Base-by-base conservation (phyloP, 2,797 vertebrate species). In the Xyrichtys novacula region DNA sequence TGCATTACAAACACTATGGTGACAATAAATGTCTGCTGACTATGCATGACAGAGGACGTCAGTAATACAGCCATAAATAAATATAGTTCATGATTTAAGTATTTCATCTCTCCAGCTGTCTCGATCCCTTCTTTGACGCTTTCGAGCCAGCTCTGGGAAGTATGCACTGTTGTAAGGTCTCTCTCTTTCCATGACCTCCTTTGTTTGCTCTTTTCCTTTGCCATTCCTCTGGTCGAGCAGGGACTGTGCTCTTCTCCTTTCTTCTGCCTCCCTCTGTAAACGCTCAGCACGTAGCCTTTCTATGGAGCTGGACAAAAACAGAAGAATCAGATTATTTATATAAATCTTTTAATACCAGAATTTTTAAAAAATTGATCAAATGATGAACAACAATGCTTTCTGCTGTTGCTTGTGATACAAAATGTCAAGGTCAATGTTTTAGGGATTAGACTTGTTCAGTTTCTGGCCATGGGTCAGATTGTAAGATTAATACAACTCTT, bases 111-210 rank as follows among this genome's bases (percentile, higher is more conserved):
- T 89, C 89, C 91, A 93, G 81, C 89, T 91, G 4, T 94, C 92
- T 49, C 78, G 50, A 43, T 94, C 92, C 17, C 91, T 89, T 32
- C 85, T 80, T 42, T 93, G 92, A 29, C 93, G 91, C 59, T 94
- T 95, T 28, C 95, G 88, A 5, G 94, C 96, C 25, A 96, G 88
- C 77, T 96, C 94, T 1, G 96, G 96, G 68, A 96, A 94, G 84
- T 94, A 97, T 39, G 95, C 96, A 0, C 78, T 96, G 90, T 97
- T 96, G 92, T 96, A 97, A 0, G 92, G 92, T 26, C 94, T 83
- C 8, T 94, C 94, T 44, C 96, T 78, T 0, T 97, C 96, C 0
- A 92, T 92, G 0, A 63, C 1, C 50, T 90, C 89, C 29, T 17
- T 69, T 57, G 86, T 89, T 0, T 67, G 49, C 1, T 91, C 90